phyloP scores from a whole-genome alignment of 2,888 invertebrate genomes.

The Acleris sparsana region DNA sequence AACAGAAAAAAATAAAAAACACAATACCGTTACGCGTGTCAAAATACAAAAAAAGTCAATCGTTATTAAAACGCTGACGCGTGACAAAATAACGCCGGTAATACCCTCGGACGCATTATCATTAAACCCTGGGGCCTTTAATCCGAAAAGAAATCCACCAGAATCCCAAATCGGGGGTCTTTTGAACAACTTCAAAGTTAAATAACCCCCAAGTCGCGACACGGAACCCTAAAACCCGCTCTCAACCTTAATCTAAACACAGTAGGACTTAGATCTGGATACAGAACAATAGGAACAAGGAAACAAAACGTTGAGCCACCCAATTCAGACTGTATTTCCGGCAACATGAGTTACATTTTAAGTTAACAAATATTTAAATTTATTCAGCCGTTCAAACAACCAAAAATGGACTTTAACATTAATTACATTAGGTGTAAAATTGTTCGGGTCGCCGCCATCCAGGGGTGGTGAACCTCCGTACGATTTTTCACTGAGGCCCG shows the following conservation, averaged over 20 bases:
- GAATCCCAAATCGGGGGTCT: constrained; percentile 79
- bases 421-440: constrained; percentile 40
- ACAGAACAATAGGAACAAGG: constrained; percentile 51
- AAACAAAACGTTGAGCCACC: constrained; percentile 76
- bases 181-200: constrained; percentile 83
- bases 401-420: constrained; percentile 58
- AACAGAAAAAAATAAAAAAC: background rate
- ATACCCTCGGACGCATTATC: constrained; percentile 74
- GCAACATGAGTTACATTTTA: constrained; percentile 83
- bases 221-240: constrained; percentile 42
- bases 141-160: constrained; percentile 82
- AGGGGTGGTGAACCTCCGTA: constrained; percentile 68
- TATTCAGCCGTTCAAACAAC: constrained; percentile 61
- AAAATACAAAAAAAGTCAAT: constrained; percentile 40
- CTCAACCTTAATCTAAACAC: constrained; percentile 46
- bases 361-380: constrained; percentile 83
- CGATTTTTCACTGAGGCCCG: constrained; percentile 78
- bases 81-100: constrained; percentile 67
- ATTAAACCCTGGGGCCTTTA: constrained; percentile 82
- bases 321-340: constrained; percentile 83
- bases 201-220: constrained; percentile 67
- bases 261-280: constrained; percentile 57
- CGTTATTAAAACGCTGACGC: constrained; percentile 61
- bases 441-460: constrained; percentile 47
- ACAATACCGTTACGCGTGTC: constrained; percentile 5